Evolutionary conservation across 2,113 vertebrate genomes (phyloP).

Genomic region (Plestiodon gilberti): DNA sequence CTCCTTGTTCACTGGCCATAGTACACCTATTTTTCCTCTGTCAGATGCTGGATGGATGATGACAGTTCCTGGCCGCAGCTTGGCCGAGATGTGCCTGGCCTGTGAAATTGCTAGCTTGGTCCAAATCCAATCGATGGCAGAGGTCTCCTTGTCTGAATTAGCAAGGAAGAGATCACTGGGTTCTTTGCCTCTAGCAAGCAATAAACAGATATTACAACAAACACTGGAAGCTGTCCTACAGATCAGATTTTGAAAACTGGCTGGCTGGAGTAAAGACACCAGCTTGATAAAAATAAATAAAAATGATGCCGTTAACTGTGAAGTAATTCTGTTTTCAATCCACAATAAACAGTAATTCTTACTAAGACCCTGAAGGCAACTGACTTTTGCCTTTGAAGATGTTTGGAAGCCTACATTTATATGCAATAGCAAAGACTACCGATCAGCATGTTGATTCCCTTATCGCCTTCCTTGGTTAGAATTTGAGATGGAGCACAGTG

Average conservation of each 20-base stretch:
- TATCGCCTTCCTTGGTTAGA: not conserved
- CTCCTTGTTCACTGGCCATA: not conserved
- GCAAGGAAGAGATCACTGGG: constrained; percentile 6
- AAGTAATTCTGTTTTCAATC: constrained; percentile 23
- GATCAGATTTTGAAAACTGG: not conserved
- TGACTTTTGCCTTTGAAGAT: not conserved
- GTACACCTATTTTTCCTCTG: not conserved
- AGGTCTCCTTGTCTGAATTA: constrained; percentile 36
- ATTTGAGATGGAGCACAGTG: not conserved
- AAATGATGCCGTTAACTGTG: not conserved
- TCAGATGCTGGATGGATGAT: not conserved
- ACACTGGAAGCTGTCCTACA: constrained; percentile 30
- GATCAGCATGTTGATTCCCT: not conserved
- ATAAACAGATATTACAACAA: constrained; percentile 46
- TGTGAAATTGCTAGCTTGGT: constrained; percentile 25
- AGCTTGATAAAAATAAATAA: not conserved
- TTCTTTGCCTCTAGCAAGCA: constrained; percentile 44
- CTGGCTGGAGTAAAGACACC: not conserved
- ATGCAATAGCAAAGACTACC: not conserved
- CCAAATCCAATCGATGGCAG: constrained; percentile 51
- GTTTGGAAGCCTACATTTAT: fast-evolving
- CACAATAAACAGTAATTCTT: not conserved
- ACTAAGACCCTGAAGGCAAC: constrained; percentile 1
- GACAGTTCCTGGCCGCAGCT: not conserved
- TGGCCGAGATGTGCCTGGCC: not conserved